Evolutionary conservation across 2,113 vertebrate genomes (phyloP), one percentile per base, ranked within the genome.

Genomic region (Oplegnathus fasciatus): DNA sequence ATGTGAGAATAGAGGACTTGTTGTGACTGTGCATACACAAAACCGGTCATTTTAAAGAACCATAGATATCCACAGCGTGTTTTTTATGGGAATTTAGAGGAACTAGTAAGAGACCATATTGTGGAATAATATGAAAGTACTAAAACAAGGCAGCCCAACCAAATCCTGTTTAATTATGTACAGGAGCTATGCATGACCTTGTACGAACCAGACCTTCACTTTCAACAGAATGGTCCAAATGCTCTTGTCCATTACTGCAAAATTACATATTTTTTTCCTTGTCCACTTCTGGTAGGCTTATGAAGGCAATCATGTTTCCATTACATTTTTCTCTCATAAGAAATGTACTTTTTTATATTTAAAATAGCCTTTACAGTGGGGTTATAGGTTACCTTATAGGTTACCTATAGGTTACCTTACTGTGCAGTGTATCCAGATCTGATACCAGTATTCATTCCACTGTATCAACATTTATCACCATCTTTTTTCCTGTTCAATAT

Each of bases 381-480:
- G 9, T 71, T 28, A n/a, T n/a, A n/a, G n/a, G n/a, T n/a, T n/a
- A n/a, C n/a, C n/a, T n/a, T n/a, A n/a, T n/a, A n/a, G n/a, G n/a
- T n/a, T n/a, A n/a, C n/a, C n/a, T n/a, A n/a, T n/a, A 22, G 34
- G 32, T 71, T 54, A 9, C 24, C 32, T 48, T 6, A 34, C 3
- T 37, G 30, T 40, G 57, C n/a, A 11, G 46, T 78, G 26, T 11
- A 74, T 64, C 57, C 66, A 77, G 58, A 78, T 37, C 22, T 73
- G 30, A 62, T 40, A 57, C 22, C 26, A 9, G 78, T 44, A 55
- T 72, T 83, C 73, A 67, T 64, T 24, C 57, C 9, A 42, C 3
- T 69, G 17, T 50, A 76, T 75, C 67, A 85, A 48, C 58, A 61
- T 79, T 58, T 37, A 83, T 72, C 44, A 24, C 67, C 70, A 68